phyloP scores from a whole-genome alignment of 2,797 vertebrate species.

The Parotocinclus haroldoi region DNA sequence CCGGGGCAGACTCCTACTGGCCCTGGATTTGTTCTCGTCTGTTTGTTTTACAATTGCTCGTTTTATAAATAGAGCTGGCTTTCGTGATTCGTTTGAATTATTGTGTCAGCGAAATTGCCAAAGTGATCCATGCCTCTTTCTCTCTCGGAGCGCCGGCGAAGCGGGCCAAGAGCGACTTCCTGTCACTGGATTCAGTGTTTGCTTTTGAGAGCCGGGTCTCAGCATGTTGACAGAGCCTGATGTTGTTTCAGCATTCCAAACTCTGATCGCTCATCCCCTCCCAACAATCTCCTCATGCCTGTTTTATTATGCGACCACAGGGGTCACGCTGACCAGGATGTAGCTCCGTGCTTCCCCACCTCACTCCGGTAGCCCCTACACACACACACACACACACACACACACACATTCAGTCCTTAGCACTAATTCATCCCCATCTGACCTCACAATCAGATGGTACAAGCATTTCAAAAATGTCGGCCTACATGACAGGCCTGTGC shows the following conservation, averaged over 20 bases:
- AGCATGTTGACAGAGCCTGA: conserved; percentile 60
- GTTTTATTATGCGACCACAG: conserved; percentile 10
- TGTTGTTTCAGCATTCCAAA: conserved; percentile 70
- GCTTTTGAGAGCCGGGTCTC: conserved; percentile 71
- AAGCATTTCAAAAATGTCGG: conserved; percentile 60
- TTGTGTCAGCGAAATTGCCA: conserved; percentile 1
- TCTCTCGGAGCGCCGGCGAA: conserved; percentile 51
- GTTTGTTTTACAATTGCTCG: no score
- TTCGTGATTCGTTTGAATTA: background rate
- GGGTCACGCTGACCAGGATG: conserved; percentile 45
- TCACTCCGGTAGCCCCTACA: conserved; percentile 40
- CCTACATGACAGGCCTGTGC: conserved; percentile 53
- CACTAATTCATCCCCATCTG: conserved; percentile 27
- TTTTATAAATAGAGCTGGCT: background rate
- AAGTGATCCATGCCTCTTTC: background rate
- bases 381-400: conserved; percentile 12
- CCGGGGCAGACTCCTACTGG: no score
- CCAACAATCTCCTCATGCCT: conserved; percentile 39
- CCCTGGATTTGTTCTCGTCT: no score
- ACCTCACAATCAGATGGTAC: conserved; percentile 28
- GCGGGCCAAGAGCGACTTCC: conserved; percentile 67
- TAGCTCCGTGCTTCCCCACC: conserved; percentile 30
- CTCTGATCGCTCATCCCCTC: conserved; percentile 42
- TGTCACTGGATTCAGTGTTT: conserved; percentile 71
- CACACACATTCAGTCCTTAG: conserved; percentile 19